Evolutionary conservation across 2,888 invertebrate species (phyloP).

Genomic region (Leucophora obtusa): DNA sequence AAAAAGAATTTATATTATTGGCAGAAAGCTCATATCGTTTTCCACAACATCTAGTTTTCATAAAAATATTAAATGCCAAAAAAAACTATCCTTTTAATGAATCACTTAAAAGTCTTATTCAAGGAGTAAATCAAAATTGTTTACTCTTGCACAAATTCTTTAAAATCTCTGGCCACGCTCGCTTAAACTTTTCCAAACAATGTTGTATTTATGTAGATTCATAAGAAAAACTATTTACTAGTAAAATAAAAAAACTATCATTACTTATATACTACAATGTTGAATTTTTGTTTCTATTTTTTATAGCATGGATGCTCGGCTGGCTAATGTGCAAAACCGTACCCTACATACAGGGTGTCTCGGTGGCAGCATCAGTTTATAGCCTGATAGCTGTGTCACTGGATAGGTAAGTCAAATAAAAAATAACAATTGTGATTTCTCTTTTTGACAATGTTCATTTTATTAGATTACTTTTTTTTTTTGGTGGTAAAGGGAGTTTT

Average conservation of each 20-base stretch:
- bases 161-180: not conserved
- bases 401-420: conserved; percentile 86
- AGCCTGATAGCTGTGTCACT: conserved; percentile 96
- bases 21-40: no score
- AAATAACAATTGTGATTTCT: conserved; percentile 5
- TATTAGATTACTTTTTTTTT: conserved; percentile 36
- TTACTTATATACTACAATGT: conserved; percentile 20
- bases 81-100: no score
- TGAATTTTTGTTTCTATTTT: conserved; percentile 61
- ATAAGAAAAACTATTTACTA: not conserved
- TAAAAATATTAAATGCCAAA: no score
- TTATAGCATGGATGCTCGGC: conserved; percentile 94
- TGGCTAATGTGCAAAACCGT: conserved; percentile 97
- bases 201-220: conserved; percentile 23
- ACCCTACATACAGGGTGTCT: conserved; percentile 96
- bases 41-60: no score
- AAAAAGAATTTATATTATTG: no score
- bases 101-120: no score
- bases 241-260: not conserved
- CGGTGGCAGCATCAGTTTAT: conserved; percentile 96
- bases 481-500: conserved; percentile 66
- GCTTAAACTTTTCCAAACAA: conserved; percentile 25
- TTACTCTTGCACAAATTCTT: not conserved
- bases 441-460: conserved; percentile 53
- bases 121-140: no score